Base-by-base conservation (phyloP, 1,140 invertebrate species). In the Myzus persicae region DNA sequence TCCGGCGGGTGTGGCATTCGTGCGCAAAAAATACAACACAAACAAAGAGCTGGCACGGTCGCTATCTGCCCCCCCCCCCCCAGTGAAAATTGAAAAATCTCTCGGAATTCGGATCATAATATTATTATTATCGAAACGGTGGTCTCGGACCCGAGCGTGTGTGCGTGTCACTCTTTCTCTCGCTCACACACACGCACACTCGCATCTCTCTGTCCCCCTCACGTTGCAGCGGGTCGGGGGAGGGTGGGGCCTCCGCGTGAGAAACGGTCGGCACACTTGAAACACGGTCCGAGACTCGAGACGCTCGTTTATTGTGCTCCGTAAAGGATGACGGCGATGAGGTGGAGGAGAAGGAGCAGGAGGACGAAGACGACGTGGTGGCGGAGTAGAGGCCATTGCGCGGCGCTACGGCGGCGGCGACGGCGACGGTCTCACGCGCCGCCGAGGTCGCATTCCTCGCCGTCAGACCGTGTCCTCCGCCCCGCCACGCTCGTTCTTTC, bases 231-330 rank as follows among this genome's bases (percentile, higher is more conserved):
- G 11, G 31, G 9, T 14, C 11, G 59, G 11, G 14, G 14, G 14
- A 18, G 31, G n/a, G 59, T 6, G 14, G n/a, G 14, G 31, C 3
- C 5, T 76, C 31, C 59, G 59, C 84, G 88, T 93, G 93, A 59
- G 88, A 93, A 90, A 93, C 84, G 93, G 87, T 81, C 89, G 93
- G 93, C 93, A 90, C 85, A 90, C 85, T 93, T 90, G 89, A 93
- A 76, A 90, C 59, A 59, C 44, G 85, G 38, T n/a, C 93, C n/a
- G 85, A 51, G 87, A 67, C 31, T 76, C 82, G 38, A 48, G 51
- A 59, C 54, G 26, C 89, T 38, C 89, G n/a, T 93, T 91, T 31
- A 54, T 84, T 38, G 88, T 59, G 81, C 22, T 14, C 36, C n/a
- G n/a, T 76, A 76, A n/a, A 76, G n/a, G 59, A 76, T 76, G 59